Percentiles rank a stretch among this genome's conserved stretches.
Conservation (phyloP, 2,888 invertebrate species). For the Cerastis rubricosa region DNA sequence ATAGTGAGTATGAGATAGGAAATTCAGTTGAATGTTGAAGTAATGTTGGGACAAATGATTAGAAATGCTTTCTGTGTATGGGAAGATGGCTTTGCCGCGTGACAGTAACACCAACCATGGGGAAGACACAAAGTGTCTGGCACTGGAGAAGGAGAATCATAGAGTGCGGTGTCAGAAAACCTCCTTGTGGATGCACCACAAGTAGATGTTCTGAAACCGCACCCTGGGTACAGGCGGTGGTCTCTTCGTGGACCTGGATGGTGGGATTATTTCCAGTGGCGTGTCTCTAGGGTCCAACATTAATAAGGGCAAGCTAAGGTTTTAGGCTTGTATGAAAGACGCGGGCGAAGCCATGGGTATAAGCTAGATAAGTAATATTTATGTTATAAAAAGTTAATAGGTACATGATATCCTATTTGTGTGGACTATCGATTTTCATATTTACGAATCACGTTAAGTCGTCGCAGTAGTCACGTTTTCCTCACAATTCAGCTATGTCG, state of each 20-base stretch:
- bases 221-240: not conserved
- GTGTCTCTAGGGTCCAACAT: too few species aligned
- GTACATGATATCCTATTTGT: not conserved
- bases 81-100: not conserved
- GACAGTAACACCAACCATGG: too few species aligned
- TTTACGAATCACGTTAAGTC: not conserved
- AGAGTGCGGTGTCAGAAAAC: not conserved
- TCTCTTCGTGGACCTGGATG: not conserved
- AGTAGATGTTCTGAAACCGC: too few species aligned
- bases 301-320: too few species aligned
- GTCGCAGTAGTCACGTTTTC: too few species aligned
- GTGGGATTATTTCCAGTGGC: not conserved
- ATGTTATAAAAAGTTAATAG: not conserved
- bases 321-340: too few species aligned
- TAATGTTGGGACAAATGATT: not conserved
- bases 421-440: not conserved
- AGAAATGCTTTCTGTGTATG: not conserved
- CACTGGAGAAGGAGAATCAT: too few species aligned
- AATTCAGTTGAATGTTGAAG: not conserved
- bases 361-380: too few species aligned
- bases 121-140: too few species aligned
- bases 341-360: too few species aligned
- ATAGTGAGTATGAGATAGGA: not conserved
- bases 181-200: not conserved
- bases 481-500: not conserved